Conservation (phyloP, 1,140 invertebrate genomes). For the Drosophila lowei region DNA sequence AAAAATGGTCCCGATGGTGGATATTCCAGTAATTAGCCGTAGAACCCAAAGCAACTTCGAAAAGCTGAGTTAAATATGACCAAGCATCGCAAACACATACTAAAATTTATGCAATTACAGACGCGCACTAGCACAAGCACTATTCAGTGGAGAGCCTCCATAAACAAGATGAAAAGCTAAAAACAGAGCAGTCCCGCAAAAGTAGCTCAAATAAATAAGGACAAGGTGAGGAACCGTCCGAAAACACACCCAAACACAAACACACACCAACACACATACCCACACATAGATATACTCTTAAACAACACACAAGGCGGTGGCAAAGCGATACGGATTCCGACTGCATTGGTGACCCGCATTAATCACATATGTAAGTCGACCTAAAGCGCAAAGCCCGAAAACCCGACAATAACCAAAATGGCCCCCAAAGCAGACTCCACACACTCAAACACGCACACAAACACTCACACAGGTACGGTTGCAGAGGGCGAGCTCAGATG, state of each 20-base stretch:
- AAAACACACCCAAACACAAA: slow-evolving; percentile 6
- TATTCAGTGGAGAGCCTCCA: slow-evolving; percentile 36
- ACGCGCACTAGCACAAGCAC: neutral
- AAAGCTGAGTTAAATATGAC: no score
- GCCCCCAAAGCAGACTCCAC: slow-evolving; percentile 4
- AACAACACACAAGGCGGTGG: slow-evolving; percentile 13
- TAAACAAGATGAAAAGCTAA: slow-evolving; percentile 20
- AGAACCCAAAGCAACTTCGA: no score
- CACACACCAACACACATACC: slow-evolving; percentile 12
- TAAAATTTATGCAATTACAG: no score
- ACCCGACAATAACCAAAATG: slow-evolving; percentile 35
- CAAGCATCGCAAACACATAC: no score
- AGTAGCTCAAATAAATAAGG: slow-evolving; percentile 42
- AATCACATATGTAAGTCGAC: slow-evolving; percentile 65
- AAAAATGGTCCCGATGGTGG: no score
- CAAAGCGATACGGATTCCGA: slow-evolving; percentile 12
- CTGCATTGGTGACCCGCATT: slow-evolving; percentile 68
- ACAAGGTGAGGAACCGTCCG: slow-evolving; percentile 17
- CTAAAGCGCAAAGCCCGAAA: slow-evolving; percentile 39
- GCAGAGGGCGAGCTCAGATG: slow-evolving; percentile 59
- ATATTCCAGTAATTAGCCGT: no score
- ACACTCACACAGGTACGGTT: neutral
- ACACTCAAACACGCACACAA: neutral
- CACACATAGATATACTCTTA: neutral
- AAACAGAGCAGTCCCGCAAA: slow-evolving; percentile 13